These are phyloP conservation scores for Drosophila mayri DNA, from an alignment of 1,140 invertebrate species.

Conservation along the genomic window DNA sequence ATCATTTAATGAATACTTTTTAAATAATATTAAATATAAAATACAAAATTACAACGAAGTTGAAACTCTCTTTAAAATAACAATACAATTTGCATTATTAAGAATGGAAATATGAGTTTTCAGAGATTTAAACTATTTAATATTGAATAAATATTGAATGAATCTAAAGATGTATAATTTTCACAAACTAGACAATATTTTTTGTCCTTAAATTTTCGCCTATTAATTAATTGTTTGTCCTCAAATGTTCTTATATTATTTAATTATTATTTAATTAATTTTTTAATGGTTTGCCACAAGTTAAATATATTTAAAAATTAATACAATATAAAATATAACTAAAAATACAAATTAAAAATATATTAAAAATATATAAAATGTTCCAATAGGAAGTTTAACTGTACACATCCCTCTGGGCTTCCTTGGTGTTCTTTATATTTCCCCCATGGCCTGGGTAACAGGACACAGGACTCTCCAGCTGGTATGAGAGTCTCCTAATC, in stretches of 20 bases:
- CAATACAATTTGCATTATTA: too few relatives aligned
- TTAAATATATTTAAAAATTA: too few relatives aligned
- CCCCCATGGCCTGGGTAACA: background rate
- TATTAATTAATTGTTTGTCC: background rate
- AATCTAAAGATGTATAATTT: background rate
- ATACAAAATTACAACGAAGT: too few relatives aligned
- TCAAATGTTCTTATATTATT: background rate
- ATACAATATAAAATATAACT: too few relatives aligned
- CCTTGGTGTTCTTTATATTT: background rate
- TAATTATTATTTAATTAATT: too few relatives aligned
- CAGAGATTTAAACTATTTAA: background rate
- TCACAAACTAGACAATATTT: background rate
- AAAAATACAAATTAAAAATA: too few relatives aligned
- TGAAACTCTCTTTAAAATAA: too few relatives aligned
- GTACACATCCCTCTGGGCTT: background rate
- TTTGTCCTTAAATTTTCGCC: too few relatives aligned
- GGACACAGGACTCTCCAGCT: background rate
- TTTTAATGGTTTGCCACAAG: too few relatives aligned
- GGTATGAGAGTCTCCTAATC: background rate
- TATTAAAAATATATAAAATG: background rate
- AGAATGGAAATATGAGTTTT: too few relatives aligned
- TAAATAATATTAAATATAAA: too few relatives aligned
- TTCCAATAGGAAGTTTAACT: background rate
- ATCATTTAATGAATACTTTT: too few relatives aligned
- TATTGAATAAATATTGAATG: background rate